phyloP scores from a whole-genome alignment of 64 coral and sea anemone species.

The Actinia equina region DNA sequence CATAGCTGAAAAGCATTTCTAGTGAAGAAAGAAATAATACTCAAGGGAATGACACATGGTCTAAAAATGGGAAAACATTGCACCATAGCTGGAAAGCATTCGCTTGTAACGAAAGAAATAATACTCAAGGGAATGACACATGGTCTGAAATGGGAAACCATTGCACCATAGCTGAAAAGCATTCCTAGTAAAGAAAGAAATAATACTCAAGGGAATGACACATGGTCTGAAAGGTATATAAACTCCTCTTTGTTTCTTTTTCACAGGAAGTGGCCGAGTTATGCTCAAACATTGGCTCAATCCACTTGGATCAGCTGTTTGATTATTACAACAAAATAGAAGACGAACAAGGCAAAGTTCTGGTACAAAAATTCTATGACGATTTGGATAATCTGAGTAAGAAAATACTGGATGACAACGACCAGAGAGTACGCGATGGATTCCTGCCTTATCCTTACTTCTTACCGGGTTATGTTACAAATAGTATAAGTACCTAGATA shows the following conservation, averaged over 20 bases:
- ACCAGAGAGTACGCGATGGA: constrained; percentile 43
- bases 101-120: too few relatives aligned
- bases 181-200: too few relatives aligned
- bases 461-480: constrained; percentile 77
- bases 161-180: too few relatives aligned
- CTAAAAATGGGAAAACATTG: too few relatives aligned
- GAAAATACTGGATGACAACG: constrained; percentile 64
- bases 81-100: too few relatives aligned
- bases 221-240: too few relatives aligned
- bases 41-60: too few relatives aligned
- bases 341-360: constrained; percentile 55
- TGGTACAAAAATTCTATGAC: constrained; percentile 59
- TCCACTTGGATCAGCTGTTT: constrained; percentile 85
- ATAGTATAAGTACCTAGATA: constrained; percentile 79
- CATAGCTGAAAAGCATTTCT: too few relatives aligned
- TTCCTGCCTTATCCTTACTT: constrained; percentile 93
- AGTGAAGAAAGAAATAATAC: too few relatives aligned
- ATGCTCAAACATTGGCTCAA: constrained; percentile 77
- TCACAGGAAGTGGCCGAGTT: constrained; percentile 86
- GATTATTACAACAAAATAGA: constrained; percentile 77
- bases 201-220: too few relatives aligned
- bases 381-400: constrained; percentile 53
- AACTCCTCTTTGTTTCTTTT: not conserved
- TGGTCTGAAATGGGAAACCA: too few relatives aligned
- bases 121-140: too few relatives aligned